Evolutionary conservation across 2,888 invertebrate species (phyloP), one percentile per base, ranked within the genome.

Genomic region (Meloe dianella): DNA sequence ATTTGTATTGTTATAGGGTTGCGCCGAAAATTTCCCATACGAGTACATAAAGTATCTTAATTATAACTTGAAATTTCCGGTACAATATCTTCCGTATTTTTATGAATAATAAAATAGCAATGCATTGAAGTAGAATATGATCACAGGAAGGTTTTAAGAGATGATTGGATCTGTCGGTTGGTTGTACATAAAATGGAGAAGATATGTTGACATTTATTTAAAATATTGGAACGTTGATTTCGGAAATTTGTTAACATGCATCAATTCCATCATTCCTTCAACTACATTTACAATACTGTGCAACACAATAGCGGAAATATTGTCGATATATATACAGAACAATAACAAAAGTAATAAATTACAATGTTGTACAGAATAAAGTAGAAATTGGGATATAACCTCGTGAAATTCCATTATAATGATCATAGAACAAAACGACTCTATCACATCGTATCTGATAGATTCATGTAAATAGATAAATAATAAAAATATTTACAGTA

Each of bases 331-430:
- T 1, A 22, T 22, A 27, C 56, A 27, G 57, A n/a, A 35, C 32
- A 38, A 38, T 32, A 59, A 59, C 59, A 59, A 24, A 20, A 10
- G 35, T 38, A 32, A 59, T 59, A 59, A 38, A 59, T 38, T 38
- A 38, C 59, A 32, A 32, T 35, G 58, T 59, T 35, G 58, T 59
- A 17, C 10, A 10, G 32, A 12, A 32, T 59, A 24, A 32, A 35
- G 24, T 38, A 35, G 32, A 22, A 24, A 59, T 38, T 29, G 22
- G 59, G 59, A 20, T 38, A 59, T 59, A 17, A 59, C 35, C 38
- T 59, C 29, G 59, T 59, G 59, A 59, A 59, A 59, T 32, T 35
- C 59, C 59, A 59, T 59, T 59, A 59, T 59, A 29, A 29, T 59
- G 12, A 59, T 22, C 59, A 59, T 38, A 32, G 35, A 38, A 35